Conservation (phyloP, 2,113 vertebrate genomes). For the Abramis brama region DNA sequence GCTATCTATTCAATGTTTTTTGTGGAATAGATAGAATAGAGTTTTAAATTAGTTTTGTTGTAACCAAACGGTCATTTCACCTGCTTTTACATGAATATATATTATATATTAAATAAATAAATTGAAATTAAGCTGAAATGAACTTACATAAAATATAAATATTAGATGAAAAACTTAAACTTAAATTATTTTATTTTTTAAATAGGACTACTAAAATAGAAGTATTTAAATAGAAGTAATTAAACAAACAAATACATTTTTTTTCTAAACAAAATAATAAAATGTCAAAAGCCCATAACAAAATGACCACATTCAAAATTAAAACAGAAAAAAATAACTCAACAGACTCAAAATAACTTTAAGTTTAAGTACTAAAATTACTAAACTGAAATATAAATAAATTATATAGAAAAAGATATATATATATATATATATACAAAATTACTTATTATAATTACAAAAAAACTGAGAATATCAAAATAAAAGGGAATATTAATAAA, state of each 20-base stretch:
- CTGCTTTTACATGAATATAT: background rate
- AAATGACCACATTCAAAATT: too few species aligned
- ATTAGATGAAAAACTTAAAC: background rate
- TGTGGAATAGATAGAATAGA: background rate
- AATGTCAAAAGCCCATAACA: background rate
- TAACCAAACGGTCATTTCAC: background rate
- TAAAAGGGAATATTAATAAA: background rate
- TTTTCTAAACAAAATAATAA: background rate
- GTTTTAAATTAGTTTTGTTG: background rate
- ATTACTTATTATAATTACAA: too few species aligned
- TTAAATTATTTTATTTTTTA: too few species aligned
- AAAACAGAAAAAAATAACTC: background rate
- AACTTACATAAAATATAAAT: background rate
- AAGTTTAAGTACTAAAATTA: background rate
- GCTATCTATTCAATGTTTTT: background rate
- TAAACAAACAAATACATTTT: background rate
- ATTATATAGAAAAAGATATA: background rate
- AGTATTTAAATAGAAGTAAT: background rate
- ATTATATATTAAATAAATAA: too few species aligned
- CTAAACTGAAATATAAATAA: background rate
- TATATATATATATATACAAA: too few species aligned
- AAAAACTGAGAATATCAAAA: too few species aligned
- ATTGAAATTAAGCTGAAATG: background rate
- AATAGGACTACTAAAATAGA: too few species aligned
- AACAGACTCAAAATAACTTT: background rate